These are phyloP conservation scores for Muscina levida DNA, from an alignment of 2,888 invertebrate species.

Conservation along the genomic window DNA sequence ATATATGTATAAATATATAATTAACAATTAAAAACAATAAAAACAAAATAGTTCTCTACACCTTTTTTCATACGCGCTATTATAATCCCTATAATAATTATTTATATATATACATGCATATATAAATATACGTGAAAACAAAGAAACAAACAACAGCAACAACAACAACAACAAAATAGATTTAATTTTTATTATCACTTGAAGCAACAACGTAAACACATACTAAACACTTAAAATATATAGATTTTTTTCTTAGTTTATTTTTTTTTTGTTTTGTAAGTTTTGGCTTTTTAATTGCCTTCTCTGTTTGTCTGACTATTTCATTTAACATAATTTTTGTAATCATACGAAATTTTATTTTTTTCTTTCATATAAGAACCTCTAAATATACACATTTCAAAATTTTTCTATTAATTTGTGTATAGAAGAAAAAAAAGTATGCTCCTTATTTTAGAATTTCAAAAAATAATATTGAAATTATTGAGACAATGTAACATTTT, in stretches of 20 bases:
- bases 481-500: conserved; percentile 33
- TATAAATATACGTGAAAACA: conserved; percentile 27
- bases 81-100: conserved; percentile 62
- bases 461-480: conserved; percentile 18
- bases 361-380: conserved; percentile 19
- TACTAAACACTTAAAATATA: conserved; percentile 33
- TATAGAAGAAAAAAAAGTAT: no score
- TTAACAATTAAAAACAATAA: conserved; percentile 34
- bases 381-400: conserved; percentile 36
- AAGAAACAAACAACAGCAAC: conserved; percentile 31
- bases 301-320: conserved; percentile 47
- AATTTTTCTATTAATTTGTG: conserved; percentile 27
- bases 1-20: conserved; percentile 33
- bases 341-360: conserved; percentile 54
- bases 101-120: conserved; percentile 54
- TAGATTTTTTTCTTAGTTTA: conserved; percentile 55
- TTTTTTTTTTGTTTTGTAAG: conserved; percentile 53
- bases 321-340: conserved; percentile 36
- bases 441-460: conserved; percentile 16
- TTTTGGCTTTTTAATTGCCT: conserved; percentile 19
- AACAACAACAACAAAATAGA: conserved; percentile 55
- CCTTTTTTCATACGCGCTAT: conserved; percentile 69
- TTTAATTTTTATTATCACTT: conserved; percentile 55
- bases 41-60: conserved; percentile 66
- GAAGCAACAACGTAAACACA: conserved; percentile 47